Base-by-base conservation (phyloP, 1,140 invertebrate genomes). In the Drosophila elegans region DNA sequence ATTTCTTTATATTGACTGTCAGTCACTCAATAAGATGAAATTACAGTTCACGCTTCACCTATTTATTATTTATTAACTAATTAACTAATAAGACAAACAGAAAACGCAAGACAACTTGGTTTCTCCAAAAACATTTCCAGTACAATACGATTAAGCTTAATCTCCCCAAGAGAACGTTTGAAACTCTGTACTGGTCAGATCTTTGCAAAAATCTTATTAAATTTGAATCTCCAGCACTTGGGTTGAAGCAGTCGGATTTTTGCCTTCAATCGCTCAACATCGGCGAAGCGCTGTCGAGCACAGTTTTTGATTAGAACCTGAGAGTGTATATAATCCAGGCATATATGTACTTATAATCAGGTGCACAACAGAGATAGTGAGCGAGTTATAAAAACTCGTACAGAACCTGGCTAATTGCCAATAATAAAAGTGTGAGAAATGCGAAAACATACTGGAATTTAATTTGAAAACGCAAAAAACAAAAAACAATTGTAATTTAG, bases 211-310 rank as follows among this genome's bases (percentile, higher is more conserved):
- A 74, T 74, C 62, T 73, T 49, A 62, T 55, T 49, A 67, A 78
- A 78, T 68, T 55, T 32, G 13, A 61, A 44, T 66, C 38, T 41
- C 39, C 51, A 45, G 7, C 49, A 48, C 48, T 39, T 39, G 21
- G 48, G 21, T 29, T 29, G 3, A 32, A 55, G 41, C 82, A 85
- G 82, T 85, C 32, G 13, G 41, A 46, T 44, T 45, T 36, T 46
- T 63, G 64, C 44, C 61, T 73, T 72, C 82, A 71, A 85, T 32
- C 78, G 74, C 42, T 73, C 41, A 81, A 86, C 81, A 85, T 48
- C 81, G 56, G 44, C 38, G 57, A 53, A 60, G 44, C 29, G 41
- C 46, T 41, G 39, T 29, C 34, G 38, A 29, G 42, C n/a, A 55
- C 29, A 36, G 48, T 51, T 36, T 59, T 63, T 74, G 59, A 80